These are phyloP conservation scores for Cataglyphis hispanica DNA, from an alignment of 1,140 invertebrate species.

Conservation along the genomic window DNA sequence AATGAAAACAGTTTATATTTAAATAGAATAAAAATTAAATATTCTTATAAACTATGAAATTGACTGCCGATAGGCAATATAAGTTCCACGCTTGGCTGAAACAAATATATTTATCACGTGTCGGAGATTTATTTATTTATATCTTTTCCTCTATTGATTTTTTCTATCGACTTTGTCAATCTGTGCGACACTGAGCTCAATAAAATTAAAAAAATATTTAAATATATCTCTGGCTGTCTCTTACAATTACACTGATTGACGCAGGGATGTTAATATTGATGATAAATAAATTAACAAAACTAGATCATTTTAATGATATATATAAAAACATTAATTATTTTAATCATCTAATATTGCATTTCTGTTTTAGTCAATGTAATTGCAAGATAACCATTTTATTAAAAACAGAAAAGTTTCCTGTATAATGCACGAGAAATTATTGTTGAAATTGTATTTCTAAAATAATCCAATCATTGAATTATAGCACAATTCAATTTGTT, in stretches of 20 bases:
- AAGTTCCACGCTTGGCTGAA: background rate
- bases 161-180: background rate
- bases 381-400: background rate
- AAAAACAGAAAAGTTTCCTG: background rate
- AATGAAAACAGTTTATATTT: background rate
- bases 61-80: background rate
- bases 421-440: background rate
- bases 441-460: background rate
- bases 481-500: conserved; percentile 24
- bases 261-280: no score
- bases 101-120: background rate
- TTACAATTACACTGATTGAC: no score
- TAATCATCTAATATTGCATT: background rate
- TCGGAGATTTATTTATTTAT: conserved; percentile 5
- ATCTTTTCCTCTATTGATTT: background rate
- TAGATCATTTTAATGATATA: no score
- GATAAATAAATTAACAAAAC: no score
- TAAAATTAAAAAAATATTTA: background rate
- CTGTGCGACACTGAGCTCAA: background rate
- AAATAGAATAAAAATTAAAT: conserved; percentile 34
- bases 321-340: background rate
- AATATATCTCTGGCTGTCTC: background rate
- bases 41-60: background rate
- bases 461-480: background rate
- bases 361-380: background rate